Conservation (phyloP, 2,888 invertebrate genomes). For the Pseudoips prasinana region DNA sequence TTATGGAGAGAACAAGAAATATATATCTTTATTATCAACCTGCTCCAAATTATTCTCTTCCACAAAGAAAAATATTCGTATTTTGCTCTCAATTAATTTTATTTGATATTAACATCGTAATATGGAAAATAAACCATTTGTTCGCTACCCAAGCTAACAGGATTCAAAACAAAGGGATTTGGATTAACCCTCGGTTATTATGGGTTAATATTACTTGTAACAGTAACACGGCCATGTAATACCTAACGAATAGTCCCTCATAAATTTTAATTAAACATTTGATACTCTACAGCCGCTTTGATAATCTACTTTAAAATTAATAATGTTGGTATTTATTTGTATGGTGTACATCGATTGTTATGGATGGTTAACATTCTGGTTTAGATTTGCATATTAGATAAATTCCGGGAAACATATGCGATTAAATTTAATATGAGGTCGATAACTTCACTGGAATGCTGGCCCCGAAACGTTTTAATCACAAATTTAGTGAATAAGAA, state of each 20-base stretch:
- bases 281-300: constrained; percentile 46
- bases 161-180: constrained; percentile 50
- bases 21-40: no score
- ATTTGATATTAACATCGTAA: constrained; percentile 25
- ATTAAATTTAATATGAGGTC: no score
- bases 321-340: constrained; percentile 41
- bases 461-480: no score
- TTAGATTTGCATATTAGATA: no score
- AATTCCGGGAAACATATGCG: no score
- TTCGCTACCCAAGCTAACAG: constrained; percentile 26
- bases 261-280: constrained; percentile 71
- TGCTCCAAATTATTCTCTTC: no score
- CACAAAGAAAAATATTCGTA: constrained; percentile 8
- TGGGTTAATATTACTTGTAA: constrained; percentile 53
- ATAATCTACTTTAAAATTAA: constrained; percentile 45
- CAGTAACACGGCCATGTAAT: constrained; percentile 47
- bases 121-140: constrained; percentile 30
- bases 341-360: constrained; percentile 17
- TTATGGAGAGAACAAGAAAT: no score
- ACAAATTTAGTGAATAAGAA: no score
- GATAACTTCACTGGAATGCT: no score
- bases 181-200: constrained; percentile 49
- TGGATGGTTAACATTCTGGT: no score
- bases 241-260: constrained; percentile 55
- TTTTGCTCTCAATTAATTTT: constrained; percentile 26